A percentile compares a stretch with the other conserved stretches of the same genome.
Evolutionary conservation across 2,113 vertebrate genomes (phyloP).

Genomic region (Macquaria ambigua): DNA sequence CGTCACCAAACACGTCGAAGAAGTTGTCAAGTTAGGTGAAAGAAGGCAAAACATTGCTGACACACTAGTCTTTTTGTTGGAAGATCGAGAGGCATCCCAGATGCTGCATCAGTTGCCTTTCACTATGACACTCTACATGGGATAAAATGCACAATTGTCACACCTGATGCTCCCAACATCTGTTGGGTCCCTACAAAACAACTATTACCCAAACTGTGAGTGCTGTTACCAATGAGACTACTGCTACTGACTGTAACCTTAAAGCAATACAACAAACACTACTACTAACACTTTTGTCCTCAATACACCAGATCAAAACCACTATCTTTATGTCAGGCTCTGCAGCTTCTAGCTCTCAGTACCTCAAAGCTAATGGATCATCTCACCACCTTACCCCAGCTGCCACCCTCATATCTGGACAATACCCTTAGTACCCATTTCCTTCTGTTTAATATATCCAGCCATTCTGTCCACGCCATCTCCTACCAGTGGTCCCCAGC

Average conservation of each 20-base stretch:
- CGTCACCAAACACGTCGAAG: not conserved
- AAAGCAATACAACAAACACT: not conserved
- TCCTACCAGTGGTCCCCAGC: constrained; percentile 8
- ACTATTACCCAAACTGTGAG: not conserved
- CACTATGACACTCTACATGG: not conserved
- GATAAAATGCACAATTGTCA: not conserved
- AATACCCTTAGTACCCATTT: constrained; percentile 54
- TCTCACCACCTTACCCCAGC: not conserved
- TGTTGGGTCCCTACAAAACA: not conserved
- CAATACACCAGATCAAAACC: not conserved
- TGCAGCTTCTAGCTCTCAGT: not conserved
- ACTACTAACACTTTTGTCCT: not conserved
- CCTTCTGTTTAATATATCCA: constrained; percentile 58
- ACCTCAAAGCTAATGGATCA: constrained; percentile 27
- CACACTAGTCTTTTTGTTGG: not conserved
- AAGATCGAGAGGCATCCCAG: not conserved
- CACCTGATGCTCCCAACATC: not conserved
- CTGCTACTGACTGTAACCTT: not conserved
- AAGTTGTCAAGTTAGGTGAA: not conserved
- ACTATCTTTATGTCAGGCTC: not conserved
- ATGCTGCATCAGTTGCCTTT: not conserved
- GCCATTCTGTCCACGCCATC: constrained; percentile 6
- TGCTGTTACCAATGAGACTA: not conserved
- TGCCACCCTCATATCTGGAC: constrained; percentile 48
- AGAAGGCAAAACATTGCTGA: not conserved